phyloP scores from a whole-genome alignment of 2,113 vertebrate species.

The Psilopogon haemacephalus region DNA sequence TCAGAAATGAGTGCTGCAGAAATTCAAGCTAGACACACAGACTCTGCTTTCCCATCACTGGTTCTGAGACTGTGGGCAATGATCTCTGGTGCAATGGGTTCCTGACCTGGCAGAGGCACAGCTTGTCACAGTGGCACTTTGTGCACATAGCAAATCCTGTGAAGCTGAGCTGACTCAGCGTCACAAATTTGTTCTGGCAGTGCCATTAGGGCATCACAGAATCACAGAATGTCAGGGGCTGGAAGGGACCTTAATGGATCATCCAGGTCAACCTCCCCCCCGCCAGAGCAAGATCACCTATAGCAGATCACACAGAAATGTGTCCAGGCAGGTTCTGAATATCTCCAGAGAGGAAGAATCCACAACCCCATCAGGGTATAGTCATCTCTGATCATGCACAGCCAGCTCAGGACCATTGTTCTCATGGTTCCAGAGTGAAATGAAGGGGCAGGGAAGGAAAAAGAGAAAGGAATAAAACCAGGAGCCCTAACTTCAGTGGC shows the following conservation, averaged over 20 bases:
- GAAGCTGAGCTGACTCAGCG: fast-evolving
- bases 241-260: too few relatives aligned
- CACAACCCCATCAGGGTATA: too few relatives aligned
- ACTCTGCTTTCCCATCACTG: neutral
- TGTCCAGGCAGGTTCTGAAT: too few relatives aligned
- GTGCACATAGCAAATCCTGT: neutral
- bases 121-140: neutral
- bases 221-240: too few relatives aligned
- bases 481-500: neutral
- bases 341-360: too few relatives aligned
- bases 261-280: too few relatives aligned
- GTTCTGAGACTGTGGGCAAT: fast-evolving
- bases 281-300: too few relatives aligned
- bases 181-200: fast-evolving
- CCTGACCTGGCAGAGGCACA: neutral
- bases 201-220: too few relatives aligned
- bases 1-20: neutral
- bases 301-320: too few relatives aligned
- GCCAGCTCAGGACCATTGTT: neutral
- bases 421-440: neutral
- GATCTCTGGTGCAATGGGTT: fast-evolving
- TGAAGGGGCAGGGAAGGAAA: neutral
- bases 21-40: neutral
- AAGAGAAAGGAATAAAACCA: neutral
- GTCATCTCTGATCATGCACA: neutral